Evolutionary conservation across 2,113 vertebrate species (phyloP).

Genomic region (Sphaerodactylus townsendi): DNA sequence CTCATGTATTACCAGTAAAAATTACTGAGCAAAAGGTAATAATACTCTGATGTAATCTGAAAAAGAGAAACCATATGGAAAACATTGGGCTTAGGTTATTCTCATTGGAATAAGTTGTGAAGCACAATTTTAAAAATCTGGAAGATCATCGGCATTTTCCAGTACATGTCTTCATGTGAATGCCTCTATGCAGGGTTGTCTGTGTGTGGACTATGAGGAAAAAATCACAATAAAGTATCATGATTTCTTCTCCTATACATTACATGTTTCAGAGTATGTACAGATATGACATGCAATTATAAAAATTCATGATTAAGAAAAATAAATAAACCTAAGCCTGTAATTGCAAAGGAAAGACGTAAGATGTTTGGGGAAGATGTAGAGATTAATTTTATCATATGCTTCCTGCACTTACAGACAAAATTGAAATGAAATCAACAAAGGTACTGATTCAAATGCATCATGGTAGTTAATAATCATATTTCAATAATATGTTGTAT

Average conservation of each 20-base stretch:
- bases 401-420: background rate
- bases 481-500: background rate
- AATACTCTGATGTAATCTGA: background rate
- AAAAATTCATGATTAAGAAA: background rate
- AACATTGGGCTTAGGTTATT: background rate
- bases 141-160: background rate
- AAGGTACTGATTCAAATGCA: background rate
- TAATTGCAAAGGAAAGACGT: background rate
- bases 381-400: background rate
- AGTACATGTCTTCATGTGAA: too few species aligned
- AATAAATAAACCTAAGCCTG: background rate
- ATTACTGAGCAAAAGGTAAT: conserved; percentile 43
- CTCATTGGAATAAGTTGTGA: background rate
- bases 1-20: conserved; percentile 39
- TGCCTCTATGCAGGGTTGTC: too few species aligned
- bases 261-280: background rate
- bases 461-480: background rate
- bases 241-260: background rate
- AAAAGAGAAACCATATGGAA: background rate
- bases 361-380: background rate
- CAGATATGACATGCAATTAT: background rate
- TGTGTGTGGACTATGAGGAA: too few species aligned
- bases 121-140: background rate
- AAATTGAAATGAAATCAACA: background rate
- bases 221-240: background rate